Evolutionary conservation across 37 sponge, comb jelly and placozoan species (phyloP).

Genomic region (Trichoplax adhaerens): DNA sequence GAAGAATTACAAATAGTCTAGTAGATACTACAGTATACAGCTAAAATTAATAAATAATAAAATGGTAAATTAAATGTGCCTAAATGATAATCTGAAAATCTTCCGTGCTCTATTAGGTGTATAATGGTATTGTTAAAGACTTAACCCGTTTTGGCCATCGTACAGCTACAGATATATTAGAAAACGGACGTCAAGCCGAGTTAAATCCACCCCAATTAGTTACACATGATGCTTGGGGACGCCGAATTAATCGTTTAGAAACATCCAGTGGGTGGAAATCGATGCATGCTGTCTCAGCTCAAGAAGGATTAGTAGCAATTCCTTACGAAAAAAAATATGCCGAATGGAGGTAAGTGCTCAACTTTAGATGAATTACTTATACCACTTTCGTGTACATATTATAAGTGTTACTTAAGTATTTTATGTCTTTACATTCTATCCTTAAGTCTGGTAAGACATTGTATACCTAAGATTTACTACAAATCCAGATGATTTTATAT

Average conservation of each 20-base stretch:
- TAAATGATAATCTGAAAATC: neutral
- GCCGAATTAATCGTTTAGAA: slow-evolving; percentile 47
- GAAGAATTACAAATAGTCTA: too few relatives aligned
- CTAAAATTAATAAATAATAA: neutral
- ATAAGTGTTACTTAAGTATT: slow-evolving; percentile 5
- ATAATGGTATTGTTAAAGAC: slow-evolving; percentile 8
- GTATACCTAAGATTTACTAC: neutral
- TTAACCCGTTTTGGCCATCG: slow-evolving; percentile 46
- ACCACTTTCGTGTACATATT: neutral
- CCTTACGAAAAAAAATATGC: slow-evolving; percentile 42
- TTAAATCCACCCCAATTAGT: slow-evolving; percentile 41
- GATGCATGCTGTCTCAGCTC: slow-evolving; percentile 59
- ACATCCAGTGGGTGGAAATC: slow-evolving; percentile 58
- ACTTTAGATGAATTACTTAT: neutral
- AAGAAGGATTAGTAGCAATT: slow-evolving; percentile 70
- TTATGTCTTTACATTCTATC: neutral
- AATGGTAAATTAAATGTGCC: neutral
- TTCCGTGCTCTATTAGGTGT: neutral
- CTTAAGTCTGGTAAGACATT: slow-evolving; percentile 36
- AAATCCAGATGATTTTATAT: too few relatives aligned
- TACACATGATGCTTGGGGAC: slow-evolving; percentile 66
- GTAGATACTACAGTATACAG: too few relatives aligned
- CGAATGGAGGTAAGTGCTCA: slow-evolving; percentile 39
- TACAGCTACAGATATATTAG: slow-evolving; percentile 40
- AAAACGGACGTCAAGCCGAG: slow-evolving; percentile 51